Base-by-base conservation (phyloP, 2,797 vertebrate species). In the Hybognathus amarus region DNA sequence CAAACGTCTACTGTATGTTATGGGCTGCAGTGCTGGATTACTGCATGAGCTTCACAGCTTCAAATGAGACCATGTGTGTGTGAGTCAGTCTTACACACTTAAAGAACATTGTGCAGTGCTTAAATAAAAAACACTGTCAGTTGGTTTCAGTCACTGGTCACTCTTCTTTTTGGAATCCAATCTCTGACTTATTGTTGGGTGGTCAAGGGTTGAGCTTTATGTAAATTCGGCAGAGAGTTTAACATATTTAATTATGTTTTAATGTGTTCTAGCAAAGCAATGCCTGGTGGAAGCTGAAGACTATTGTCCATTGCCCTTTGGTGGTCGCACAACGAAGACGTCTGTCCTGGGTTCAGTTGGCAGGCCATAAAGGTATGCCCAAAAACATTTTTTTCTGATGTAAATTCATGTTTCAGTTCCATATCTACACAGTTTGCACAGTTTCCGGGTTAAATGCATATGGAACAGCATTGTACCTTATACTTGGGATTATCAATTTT, bases 271-370 rank as follows among this genome's bases (percentile, higher is more conserved):
- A 87, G 66, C 92, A 98, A 96, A 95, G 91, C 90, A 98, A 96
- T 79, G 89, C 97, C 80, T 99, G 97, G 97, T 96, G 96, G 92
- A 99, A 97, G 88, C 92, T 99, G 88, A 97, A 97, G 93, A 97
- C 97, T 2, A 96, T 98, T 87, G 97, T 99, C 90, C 96, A 97
- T 24, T 96, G 97, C 92, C 96, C 97, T 2, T 94, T 98, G 86
- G 94, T 96, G 33, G 96, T 95, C 20, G 94, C 96, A 30, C 97
- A 97, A 89, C 97, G 96, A 93, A 97, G 92, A 87, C 97, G 96
- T 79, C 93, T 99, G 42, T 95, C 94, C 22, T 99, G 98, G 98
- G 97, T 99, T 85, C 98, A 99, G 89, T 93, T 99, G 69, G 98
- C 98, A 0, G 98, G 98, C 9, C 98, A 99, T 89, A 98, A 98